Percentiles rank a stretch among this genome's conserved stretches.
Conservation (phyloP, 2,888 invertebrate species). For the Drymonia ruficornis region DNA sequence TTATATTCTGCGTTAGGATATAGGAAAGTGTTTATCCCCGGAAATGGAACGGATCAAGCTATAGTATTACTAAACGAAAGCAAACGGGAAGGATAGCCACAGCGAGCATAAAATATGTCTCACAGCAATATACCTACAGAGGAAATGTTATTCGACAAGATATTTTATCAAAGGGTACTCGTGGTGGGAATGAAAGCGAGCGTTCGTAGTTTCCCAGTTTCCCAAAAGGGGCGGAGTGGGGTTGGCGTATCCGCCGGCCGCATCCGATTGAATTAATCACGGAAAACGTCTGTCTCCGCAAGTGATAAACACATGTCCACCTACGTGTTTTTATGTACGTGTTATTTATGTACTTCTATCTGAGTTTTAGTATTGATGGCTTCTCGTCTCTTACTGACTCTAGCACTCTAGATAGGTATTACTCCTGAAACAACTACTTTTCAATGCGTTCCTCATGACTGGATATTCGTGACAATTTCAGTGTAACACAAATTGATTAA, state of each 20-base stretch:
- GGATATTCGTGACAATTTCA: no score
- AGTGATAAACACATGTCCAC: slow-evolving; percentile 44
- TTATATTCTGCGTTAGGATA: no score
- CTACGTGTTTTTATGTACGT: slow-evolving; percentile 33
- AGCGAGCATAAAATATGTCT: background rate
- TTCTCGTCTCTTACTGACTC: no score
- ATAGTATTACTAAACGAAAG: no score
- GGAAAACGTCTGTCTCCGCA: slow-evolving; percentile 56
- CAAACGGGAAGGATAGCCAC: background rate
- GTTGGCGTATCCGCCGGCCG: slow-evolving; percentile 62
- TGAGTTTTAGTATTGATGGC: background rate
- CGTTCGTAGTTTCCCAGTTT: slow-evolving; percentile 59
- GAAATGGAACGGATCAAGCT: no score
- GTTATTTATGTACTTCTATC: slow-evolving; percentile 5
- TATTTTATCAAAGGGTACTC: slow-evolving; percentile 14
- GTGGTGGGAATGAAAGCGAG: slow-evolving; percentile 52
- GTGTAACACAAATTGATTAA: no score
- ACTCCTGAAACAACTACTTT: no score
- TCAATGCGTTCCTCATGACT: no score
- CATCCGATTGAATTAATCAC: slow-evolving; percentile 79
- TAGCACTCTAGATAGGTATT: no score
- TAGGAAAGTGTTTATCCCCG: no score
- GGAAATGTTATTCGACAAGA: background rate
- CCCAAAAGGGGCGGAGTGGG: slow-evolving; percentile 58
- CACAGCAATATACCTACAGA: background rate